phyloP scores from a whole-genome alignment of 2,888 invertebrate genomes.

The Pterobdella sp. region DNA sequence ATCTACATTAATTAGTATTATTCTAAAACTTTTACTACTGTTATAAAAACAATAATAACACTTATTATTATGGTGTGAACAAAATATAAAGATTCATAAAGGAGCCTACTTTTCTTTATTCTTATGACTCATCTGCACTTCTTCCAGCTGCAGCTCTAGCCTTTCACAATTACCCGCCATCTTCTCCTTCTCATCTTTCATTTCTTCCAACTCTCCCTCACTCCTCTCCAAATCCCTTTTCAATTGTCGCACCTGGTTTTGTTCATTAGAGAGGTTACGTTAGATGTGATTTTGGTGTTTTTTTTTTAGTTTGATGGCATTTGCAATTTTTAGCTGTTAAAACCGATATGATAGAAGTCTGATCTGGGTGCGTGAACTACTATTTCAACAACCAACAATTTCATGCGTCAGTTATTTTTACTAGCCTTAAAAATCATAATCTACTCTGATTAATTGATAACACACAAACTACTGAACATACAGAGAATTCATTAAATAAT shows the following conservation, averaged over 20 bases:
- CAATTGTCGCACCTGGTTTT: neutral
- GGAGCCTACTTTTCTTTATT: neutral
- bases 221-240: neutral
- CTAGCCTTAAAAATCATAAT: too few relatives aligned
- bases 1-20: neutral
- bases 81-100: neutral
- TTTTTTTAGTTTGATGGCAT: too few relatives aligned
- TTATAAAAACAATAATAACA: neutral
- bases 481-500: too few relatives aligned
- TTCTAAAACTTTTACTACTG: neutral
- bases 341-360: too few relatives aligned
- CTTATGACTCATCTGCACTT: neutral
- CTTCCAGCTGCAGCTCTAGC: neutral
- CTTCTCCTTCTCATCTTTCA: neutral
- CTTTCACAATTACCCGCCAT: neutral
- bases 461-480: too few relatives aligned
- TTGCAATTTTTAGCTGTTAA: too few relatives aligned
- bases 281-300: too few relatives aligned
- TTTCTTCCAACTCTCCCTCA: neutral
- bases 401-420: too few relatives aligned
- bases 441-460: too few relatives aligned
- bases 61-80: neutral
- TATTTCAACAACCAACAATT: too few relatives aligned
- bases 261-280: too few relatives aligned
- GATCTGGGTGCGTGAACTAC: too few relatives aligned